Base-by-base conservation (phyloP, 1,140 invertebrate genomes). In the Drosophila rufa region DNA sequence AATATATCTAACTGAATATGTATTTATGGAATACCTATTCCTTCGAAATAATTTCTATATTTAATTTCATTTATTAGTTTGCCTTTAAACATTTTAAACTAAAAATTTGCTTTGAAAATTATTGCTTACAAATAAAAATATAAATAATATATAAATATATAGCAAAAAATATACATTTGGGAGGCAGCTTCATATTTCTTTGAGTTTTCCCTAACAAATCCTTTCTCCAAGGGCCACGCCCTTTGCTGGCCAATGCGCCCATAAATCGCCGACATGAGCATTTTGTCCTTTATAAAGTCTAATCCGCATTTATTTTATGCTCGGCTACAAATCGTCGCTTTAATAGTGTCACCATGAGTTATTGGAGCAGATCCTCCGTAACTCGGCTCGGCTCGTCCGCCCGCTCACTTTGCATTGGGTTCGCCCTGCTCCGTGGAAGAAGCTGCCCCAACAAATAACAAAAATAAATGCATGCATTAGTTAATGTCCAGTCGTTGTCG, bases 221-320 rank as follows among this genome's bases (percentile, higher is more conserved):
- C 36, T 38, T 73, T 22, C 19, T 50, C 15, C 4, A 11, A 17
- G n/a, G 25, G 51, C 77, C 82, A 84, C 82, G 77, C 77, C 77
- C 73, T 43, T 22, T 55, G 15, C 9, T 51, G 25, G 75, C 47
- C 56, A 59, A 27, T 69, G 57, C 51, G 33, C 78, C 58, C 89
- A 92, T 92, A 91, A 92, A 92, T 92, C 74, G 87, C 86, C 62
- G 74, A 75, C 83, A 89, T 77, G 91, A 89, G 90, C 85, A 90
- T 85, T 92, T 92, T 92, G 91, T 92, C 91, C 91, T 86, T 92
- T 92, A 92, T 92, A 92, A 87, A 91, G 91, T 92, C 91, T 92
- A 92, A 92, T 92, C 91, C 91, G 91, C 91, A 92, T 92, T 92
- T 92, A 92, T 92, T 92, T 92, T 92, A 92, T 92, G 90, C 84